These are phyloP conservation scores for Neodiprion pinetum DNA, from an alignment of 1,140 invertebrate species.

Conservation along the genomic window DNA sequence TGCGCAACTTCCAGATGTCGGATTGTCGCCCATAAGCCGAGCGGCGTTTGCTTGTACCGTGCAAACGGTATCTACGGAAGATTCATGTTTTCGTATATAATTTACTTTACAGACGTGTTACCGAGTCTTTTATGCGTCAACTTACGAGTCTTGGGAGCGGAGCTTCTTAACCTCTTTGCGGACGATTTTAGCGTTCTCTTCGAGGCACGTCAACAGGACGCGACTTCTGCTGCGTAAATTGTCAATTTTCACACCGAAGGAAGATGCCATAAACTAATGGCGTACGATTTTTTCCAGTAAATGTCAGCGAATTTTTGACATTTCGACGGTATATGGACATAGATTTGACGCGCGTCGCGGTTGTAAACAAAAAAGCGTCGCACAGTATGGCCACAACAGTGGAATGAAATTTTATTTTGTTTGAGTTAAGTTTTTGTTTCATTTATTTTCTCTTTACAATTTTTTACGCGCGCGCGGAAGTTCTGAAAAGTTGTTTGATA, in stretches of 20 bases:
- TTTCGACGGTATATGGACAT: not conserved
- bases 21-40: conserved; percentile 5
- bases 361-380: conserved; percentile 2
- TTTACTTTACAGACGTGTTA: not conserved
- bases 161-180: conserved; percentile 30
- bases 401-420: too few species aligned
- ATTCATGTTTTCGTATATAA: not conserved
- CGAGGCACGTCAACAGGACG: conserved; percentile 21
- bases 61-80: not conserved
- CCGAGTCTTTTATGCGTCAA: conserved; percentile 15
- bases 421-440: not conserved
- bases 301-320: not conserved
- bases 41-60: not conserved
- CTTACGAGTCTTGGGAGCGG: conserved; percentile 26
- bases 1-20: conserved; percentile 32
- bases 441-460: not conserved
- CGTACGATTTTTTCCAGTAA: not conserved
- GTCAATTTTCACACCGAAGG: conserved; percentile 27
- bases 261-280: conserved; percentile 13
- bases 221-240: conserved; percentile 34
- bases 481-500: too few species aligned
- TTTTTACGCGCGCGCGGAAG: not conserved
- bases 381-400: not conserved
- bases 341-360: not conserved
- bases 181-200: conserved; percentile 28